Evolutionary conservation across 2,113 vertebrate species (phyloP), one percentile per base, ranked within the genome.

Genomic region (Chaetodon trifascialis): DNA sequence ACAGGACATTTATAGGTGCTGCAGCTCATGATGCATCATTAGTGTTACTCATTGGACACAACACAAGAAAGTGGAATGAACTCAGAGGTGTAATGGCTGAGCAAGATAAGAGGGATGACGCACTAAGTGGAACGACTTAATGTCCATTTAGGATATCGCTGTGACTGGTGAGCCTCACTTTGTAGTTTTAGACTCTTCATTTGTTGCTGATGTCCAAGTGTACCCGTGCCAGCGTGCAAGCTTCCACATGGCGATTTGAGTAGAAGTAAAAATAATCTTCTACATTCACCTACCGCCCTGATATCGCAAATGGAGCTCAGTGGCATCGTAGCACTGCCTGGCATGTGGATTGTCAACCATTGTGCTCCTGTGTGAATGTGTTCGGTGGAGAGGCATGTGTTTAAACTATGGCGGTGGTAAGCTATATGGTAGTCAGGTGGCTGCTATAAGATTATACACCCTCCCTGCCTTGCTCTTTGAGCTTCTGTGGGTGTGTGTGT

Each of bases 341-440:
- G 87, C 73, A 91, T 94, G 87, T 64, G 86, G 80, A 76, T 73
- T 65, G 74, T 81, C 87, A 76, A 80, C 64, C 84, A 91, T 91
- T 90, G 90, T 92, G 86, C 88, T 91, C 76, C 83, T 69, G 46
- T 80, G 72, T 74, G 82, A 91, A 65, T 76, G 81, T 89, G 86
- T 78, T 86, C 84, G 88, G 81, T 81, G 73, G 74, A 72, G 77
- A 85, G 86, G 67, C 85, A 90, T 88, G 86, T 69, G 79, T 79
- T 79, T 46, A 86, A 89, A 77, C 76, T 87, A 74, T 73, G 72
- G 67, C 60, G 81, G 73, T 73, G 83, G 73, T 86, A 89, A 93
- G 77, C 85, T 89, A 89, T 88, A 87, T 68, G 64, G 83, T 71
- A 52, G 92, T 93, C 89, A 91, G 90, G 90, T 91, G 90, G 89